A percentile compares a stretch with the other conserved stretches of the same genome.
phyloP scores from a whole-genome alignment of 2,888 invertebrate species.

The Drosophila affinis region DNA sequence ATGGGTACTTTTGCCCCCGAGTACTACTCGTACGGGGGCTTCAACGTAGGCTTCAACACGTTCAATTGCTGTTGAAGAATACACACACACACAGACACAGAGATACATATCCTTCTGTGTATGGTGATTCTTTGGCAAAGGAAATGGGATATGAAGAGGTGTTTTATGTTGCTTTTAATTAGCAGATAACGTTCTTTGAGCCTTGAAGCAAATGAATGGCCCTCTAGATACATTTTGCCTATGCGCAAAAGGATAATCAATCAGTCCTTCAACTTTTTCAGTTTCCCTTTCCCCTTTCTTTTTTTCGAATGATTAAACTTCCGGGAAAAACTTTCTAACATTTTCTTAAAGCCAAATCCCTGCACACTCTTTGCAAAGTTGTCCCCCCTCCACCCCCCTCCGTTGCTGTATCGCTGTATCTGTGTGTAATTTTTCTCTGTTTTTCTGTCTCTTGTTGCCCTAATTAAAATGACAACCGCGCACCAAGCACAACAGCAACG shows the following conservation, averaged over 20 bases:
- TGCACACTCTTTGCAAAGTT: too few relatives aligned
- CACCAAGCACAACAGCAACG: constrained; percentile 23
- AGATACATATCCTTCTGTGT: background rate
- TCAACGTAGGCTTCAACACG: background rate
- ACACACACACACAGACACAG: too few relatives aligned
- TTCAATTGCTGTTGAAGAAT: constrained; percentile 17
- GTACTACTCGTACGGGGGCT: background rate
- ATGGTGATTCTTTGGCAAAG: background rate
- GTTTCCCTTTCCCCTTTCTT: too few relatives aligned
- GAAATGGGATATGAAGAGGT: background rate
- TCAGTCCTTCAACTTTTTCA: background rate
- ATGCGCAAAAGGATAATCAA: background rate
- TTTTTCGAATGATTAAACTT: background rate
- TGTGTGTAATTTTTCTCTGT: constrained; percentile 10
- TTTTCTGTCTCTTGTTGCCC: constrained; percentile 37
- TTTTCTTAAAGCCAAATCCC: constrained; percentile 20
- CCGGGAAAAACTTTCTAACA: background rate
- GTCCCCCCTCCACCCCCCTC: too few relatives aligned
- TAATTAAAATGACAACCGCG: constrained; percentile 66
- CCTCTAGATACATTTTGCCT: background rate
- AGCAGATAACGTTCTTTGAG: background rate
- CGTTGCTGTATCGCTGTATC: background rate
- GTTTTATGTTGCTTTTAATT: background rate
- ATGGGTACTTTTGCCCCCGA: constrained; percentile 27
- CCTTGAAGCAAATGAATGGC: background rate